A percentile compares a stretch with the other conserved stretches of the same genome.
Evolutionary conservation across 2,113 vertebrate species (phyloP).

Genomic region (Protobothrops flavoviridis): DNA sequence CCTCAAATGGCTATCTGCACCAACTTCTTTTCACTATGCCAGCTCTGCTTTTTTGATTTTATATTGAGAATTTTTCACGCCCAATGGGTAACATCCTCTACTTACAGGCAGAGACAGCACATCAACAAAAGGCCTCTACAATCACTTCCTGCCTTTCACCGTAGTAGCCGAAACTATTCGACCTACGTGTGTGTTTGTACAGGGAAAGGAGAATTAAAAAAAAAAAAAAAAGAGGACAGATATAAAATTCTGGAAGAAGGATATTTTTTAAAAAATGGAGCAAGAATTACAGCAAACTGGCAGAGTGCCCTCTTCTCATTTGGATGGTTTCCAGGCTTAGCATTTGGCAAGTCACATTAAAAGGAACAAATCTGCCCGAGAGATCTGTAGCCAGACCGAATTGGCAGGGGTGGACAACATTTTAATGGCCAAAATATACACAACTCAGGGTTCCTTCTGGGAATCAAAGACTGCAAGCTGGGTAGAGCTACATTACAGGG

Average conservation of each 20-base stretch:
- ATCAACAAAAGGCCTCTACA: neutral
- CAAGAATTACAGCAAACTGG: neutral
- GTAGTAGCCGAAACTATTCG: neutral
- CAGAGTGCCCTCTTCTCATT: neutral
- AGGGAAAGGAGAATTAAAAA: too few species aligned
- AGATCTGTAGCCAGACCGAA: neutral
- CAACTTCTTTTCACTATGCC: neutral
- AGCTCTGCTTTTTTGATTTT: neutral
- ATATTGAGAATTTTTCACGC: neutral
- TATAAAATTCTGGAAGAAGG: neutral
- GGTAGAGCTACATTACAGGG: neutral
- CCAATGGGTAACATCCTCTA: neutral
- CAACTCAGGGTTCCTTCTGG: neutral
- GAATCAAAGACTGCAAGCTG: neutral
- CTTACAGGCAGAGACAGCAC: neutral
- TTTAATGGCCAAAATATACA: neutral
- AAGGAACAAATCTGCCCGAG: neutral
- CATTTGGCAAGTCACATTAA: neutral
- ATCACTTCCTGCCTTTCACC: neutral
- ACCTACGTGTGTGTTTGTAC: neutral
- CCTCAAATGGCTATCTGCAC: neutral
- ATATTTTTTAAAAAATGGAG: neutral
- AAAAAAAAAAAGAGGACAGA: neutral
- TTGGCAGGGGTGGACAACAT: neutral
- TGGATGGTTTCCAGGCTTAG: neutral